Evolutionary conservation across 2,888 invertebrate genomes (phyloP).

Genomic region (Bellardia bayeri): DNA sequence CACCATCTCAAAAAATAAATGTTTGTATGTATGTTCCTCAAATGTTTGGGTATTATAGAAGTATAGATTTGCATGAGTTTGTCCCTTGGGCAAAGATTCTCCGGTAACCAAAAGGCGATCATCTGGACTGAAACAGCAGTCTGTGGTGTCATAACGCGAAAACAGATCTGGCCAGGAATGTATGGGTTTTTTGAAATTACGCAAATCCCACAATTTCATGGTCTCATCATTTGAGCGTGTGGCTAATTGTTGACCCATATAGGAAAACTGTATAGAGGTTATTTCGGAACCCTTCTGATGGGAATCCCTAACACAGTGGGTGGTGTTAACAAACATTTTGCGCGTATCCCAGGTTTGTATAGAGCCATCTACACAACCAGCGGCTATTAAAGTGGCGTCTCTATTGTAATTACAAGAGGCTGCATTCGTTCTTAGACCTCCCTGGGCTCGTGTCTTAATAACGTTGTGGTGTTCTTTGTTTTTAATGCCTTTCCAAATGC

Average conservation of each 20-base stretch:
- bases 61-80: constrained; percentile 88
- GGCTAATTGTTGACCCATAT: constrained; percentile 88
- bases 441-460: constrained; percentile 94
- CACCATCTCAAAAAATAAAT: too few relatives aligned
- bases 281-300: constrained; percentile 93
- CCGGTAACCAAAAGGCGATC: constrained; percentile 95
- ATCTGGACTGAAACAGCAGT: constrained; percentile 93
- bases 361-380: constrained; percentile 95
- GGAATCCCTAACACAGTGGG: constrained; percentile 90
- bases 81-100: constrained; percentile 89
- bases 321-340: constrained; percentile 94
- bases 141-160: constrained; percentile 93
- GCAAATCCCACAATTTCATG: constrained; percentile 96
- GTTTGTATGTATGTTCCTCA: too few relatives aligned
- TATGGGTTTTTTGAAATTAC: constrained; percentile 92
- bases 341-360: constrained; percentile 98
- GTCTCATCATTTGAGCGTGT: constrained; percentile 96
- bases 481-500: constrained; percentile 94
- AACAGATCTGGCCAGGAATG: constrained; percentile 89
- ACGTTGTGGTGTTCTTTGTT: constrained; percentile 91
- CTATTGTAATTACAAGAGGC: constrained; percentile 93
- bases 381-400: constrained; percentile 94
- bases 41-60: constrained; percentile 93
- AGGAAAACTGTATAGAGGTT: constrained; percentile 94
- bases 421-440: constrained; percentile 94